Conservation (phyloP, 2,888 invertebrate genomes). For the Drosophila anomelani region DNA sequence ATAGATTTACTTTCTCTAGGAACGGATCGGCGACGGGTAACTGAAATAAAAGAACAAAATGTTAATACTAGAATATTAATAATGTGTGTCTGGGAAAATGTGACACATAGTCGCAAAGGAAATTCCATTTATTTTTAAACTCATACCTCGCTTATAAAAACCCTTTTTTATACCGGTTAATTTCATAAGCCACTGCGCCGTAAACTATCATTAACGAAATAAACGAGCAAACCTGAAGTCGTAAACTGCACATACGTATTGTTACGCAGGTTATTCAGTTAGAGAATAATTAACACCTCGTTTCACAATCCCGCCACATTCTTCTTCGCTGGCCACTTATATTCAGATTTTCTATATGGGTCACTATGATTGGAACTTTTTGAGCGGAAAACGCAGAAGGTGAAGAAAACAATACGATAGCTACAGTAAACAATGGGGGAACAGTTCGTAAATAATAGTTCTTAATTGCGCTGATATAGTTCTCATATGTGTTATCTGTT, state of each 20-base stretch:
- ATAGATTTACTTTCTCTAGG: conserved; percentile 92
- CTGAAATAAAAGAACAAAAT: conserved; percentile 86
- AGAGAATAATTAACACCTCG: conserved; percentile 7
- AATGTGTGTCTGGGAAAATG: neutral
- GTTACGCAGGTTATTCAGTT: conserved; percentile 15
- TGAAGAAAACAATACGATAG: conserved; percentile 1
- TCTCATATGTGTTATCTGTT: conserved; percentile 29
- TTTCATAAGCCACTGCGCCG: conserved; percentile 3
- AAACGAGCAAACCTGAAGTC: conserved; percentile 16
- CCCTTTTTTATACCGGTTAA: neutral
- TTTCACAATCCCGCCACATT: neutral
- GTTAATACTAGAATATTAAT: neutral
- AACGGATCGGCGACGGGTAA: conserved; percentile 96
- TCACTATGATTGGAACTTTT: conserved; percentile 25
- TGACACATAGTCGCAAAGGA: neutral
- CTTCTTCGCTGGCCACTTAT: neutral
- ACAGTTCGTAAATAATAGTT: conserved; percentile 16
- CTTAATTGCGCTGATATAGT: conserved; percentile 26
- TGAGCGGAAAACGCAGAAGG: neutral
- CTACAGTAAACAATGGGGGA: conserved; percentile 30
- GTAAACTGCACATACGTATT: neutral
- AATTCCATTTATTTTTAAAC: neutral
- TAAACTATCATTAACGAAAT: conserved; percentile 23
- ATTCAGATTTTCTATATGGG: conserved; percentile 20
- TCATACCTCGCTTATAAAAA: neutral